Percentiles rank a stretch among this genome's conserved stretches.
phyloP scores from a whole-genome alignment of 2,797 vertebrate species.

The Leptodactylus fallax region DNA sequence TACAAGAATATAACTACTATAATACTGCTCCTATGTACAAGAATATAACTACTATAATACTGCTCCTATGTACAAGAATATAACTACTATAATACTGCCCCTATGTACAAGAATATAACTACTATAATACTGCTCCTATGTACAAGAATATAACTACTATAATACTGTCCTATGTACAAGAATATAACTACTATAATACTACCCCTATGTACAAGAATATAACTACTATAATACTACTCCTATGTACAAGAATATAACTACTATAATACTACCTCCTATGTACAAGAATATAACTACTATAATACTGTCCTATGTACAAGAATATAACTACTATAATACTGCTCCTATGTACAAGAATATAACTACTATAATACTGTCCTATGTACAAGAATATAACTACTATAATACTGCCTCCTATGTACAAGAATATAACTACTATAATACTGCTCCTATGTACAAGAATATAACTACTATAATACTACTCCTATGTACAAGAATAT shows the following conservation, averaged over 20 bases:
- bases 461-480: slow-evolving; percentile 19
- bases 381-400: slow-evolving; percentile 2
- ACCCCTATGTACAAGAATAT: not conserved
- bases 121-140: not conserved
- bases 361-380: slow-evolving; percentile 7
- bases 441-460: not conserved
- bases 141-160: not conserved
- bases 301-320: not conserved
- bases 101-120: not conserved
- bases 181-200: no score
- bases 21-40: no score
- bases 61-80: not conserved
- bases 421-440: slow-evolving; percentile 7
- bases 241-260: not conserved
- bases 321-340: not conserved
- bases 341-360: not conserved
- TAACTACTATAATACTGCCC: not conserved
- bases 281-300: not conserved
- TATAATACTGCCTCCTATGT: not conserved
- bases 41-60: no score
- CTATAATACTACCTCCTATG: not conserved
- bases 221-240: not conserved
- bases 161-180: not conserved
- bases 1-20: no score
- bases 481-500: not conserved